phyloP scores from a whole-genome alignment of 2,888 invertebrate species.

The Ellobium chinense region DNA sequence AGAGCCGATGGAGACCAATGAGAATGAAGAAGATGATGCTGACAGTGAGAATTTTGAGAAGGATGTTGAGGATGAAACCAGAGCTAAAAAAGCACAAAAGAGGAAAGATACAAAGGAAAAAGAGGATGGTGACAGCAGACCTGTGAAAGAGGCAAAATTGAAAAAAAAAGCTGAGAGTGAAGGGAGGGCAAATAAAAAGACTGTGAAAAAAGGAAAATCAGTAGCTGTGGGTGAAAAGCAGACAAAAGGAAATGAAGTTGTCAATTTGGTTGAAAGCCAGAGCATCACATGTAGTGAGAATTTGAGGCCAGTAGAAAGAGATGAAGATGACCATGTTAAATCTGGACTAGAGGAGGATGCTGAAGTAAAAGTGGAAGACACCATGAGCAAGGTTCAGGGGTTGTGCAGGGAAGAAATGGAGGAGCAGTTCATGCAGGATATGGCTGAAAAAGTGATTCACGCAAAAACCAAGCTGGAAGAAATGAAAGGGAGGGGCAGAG shows the following conservation, averaged over 20 bases:
- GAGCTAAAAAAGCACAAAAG: neutral
- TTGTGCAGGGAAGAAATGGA: no score
- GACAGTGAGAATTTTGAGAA: neutral
- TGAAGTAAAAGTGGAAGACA: neutral
- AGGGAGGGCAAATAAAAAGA: neutral
- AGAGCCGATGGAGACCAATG: neutral
- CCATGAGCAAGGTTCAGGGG: neutral
- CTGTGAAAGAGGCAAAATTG: neutral
- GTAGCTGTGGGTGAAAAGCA: no score
- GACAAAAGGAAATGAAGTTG: no score
- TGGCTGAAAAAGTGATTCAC: neutral
- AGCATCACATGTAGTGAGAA: no score
- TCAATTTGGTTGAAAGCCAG: no score
- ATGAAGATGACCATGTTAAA: no score
- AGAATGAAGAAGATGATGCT: neutral
- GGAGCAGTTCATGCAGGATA: neutral
- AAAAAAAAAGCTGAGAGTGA: neutral
- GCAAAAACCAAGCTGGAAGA: neutral
- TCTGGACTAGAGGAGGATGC: no score
- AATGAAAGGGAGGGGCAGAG: neutral
- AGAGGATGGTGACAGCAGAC: slow-evolving; percentile 5
- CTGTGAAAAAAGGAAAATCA: neutral
- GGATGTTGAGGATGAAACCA: neutral
- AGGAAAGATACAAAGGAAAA: neutral
- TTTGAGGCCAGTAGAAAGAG: no score